Evolutionary conservation across 1,140 invertebrate species (phyloP), one percentile per base, ranked within the genome.

Genomic region (Zophobas atratus): DNA sequence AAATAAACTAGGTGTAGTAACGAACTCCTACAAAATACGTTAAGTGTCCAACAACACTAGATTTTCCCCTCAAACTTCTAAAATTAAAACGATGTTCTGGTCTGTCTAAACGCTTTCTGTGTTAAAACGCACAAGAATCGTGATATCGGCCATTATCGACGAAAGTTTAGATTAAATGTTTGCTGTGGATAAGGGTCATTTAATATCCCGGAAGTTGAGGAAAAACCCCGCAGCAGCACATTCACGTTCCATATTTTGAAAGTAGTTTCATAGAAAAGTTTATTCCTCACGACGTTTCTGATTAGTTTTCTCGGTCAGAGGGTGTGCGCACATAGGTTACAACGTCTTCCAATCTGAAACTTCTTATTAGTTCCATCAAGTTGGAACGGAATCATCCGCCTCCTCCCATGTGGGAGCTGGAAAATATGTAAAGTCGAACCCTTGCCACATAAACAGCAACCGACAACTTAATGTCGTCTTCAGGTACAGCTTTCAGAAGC

Each of bases 231-330:
- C 49, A 20, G 49, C 49, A 46, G 43, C 43, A 8, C 43, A 46
- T 33, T 57, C 49, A 53, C 49, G 5, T 53, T 53, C 20, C 57
- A 39, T 39, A 63, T 39, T 20, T 39, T 63, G 57, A 36, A 63
- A 63, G 35, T 63, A 63, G 57, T 63, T 57, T 35, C 55, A 51
- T 35, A 8, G 57, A 63, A 63, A 63, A 63, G 57, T 63, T 63
- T 63, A 39, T 63, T 38, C 38, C 36, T 6, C 6, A 34, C 20
- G 57, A 63, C 57, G 57, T 36, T 39, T 63, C 57, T 38, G 57
- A 63, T 63, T 63, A 63, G 35, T 63, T 20, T 20, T 63, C 57
- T 6, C 3, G n/a, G 4, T 51, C 49, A 20, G 4, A 20, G 4
- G 4, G n/a, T 51, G n/a, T 20, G 49, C 20, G 20, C 20, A 20